These are phyloP conservation scores for Odontomachus brunneus DNA, from an alignment of 1,140 invertebrate species.

Conservation along the genomic window DNA sequence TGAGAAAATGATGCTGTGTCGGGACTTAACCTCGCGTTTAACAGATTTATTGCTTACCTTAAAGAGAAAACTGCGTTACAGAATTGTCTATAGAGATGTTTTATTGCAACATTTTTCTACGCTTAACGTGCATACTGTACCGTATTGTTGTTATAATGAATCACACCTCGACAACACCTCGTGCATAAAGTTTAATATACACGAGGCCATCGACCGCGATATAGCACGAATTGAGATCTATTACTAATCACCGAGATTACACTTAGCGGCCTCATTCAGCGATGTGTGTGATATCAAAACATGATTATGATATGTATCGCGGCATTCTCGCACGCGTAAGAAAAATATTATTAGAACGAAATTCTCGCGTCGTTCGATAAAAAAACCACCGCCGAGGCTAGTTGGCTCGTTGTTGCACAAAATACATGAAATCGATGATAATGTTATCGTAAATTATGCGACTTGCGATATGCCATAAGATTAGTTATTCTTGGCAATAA, in stretches of 20 bases:
- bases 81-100: slow-evolving; percentile 3
- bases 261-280: background rate
- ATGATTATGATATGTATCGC: background rate
- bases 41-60: slow-evolving; percentile 32
- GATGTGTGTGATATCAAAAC: background rate
- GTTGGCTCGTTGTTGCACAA: too few species aligned
- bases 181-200: slow-evolving; percentile 57
- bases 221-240: background rate
- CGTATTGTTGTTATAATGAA: slow-evolving; percentile 51
- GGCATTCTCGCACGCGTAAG: background rate
- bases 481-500: too few species aligned
- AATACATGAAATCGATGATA: too few species aligned
- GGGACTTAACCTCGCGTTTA: slow-evolving; percentile 11
- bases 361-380: too few species aligned
- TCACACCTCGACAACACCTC: slow-evolving; percentile 62
- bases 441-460: too few species aligned
- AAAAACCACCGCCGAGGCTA: too few species aligned
- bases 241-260: background rate
- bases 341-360: background rate
- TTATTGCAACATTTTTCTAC: slow-evolving; percentile 65
- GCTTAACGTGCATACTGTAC: slow-evolving; percentile 58
- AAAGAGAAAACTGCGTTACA: slow-evolving; percentile 18
- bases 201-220: slow-evolving; percentile 41
- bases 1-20: background rate
- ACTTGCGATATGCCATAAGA: too few species aligned